Evolutionary conservation across 2,888 invertebrate genomes (phyloP).

Genomic region (Drosophila formosana): DNA sequence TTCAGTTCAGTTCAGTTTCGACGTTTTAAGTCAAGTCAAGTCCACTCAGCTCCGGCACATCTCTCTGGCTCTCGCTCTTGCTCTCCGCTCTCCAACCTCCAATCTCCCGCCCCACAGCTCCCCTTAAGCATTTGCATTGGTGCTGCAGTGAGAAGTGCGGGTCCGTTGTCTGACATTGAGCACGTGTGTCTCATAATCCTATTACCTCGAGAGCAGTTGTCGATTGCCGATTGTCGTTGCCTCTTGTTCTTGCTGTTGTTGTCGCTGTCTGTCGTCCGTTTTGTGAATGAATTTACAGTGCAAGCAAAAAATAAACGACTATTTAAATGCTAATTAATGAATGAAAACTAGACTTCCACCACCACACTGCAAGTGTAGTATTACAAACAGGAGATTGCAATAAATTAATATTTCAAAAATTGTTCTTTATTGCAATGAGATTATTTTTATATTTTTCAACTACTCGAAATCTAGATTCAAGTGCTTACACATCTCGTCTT

Average conservation of each 20-base stretch:
- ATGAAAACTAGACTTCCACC: constrained; percentile 4
- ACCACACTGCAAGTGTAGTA: not conserved
- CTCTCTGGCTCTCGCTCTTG: not conserved
- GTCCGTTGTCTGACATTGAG: constrained; percentile 65
- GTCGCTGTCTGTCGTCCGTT: constrained; percentile 36
- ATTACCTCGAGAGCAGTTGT: constrained; percentile 70
- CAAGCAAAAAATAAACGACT: constrained; percentile 22
- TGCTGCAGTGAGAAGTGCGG: constrained; percentile 50
- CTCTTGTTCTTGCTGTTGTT: constrained; percentile 7
- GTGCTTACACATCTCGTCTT: too few species aligned
- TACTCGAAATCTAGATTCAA: too few species aligned
- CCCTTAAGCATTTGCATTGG: constrained; percentile 47
- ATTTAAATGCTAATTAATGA: constrained; percentile 3
- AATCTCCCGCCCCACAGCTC: not conserved
- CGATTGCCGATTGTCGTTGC: constrained; percentile 28
- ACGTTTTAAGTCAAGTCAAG: constrained; percentile 18
- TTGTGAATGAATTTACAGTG: constrained; percentile 71
- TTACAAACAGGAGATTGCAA: not conserved
- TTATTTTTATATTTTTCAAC: not conserved
- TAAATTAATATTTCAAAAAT: constrained; percentile 1
- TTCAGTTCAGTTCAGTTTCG: constrained; percentile 20
- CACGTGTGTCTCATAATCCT: constrained; percentile 81
- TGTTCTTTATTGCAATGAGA: not conserved
- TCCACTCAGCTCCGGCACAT: constrained; percentile 4
- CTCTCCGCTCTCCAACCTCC: not conserved